A percentile compares a stretch with the other conserved stretches of the same genome.
phyloP scores from a whole-genome alignment of 2,113 vertebrate species.

The Oncorhynchus kisutch region DNA sequence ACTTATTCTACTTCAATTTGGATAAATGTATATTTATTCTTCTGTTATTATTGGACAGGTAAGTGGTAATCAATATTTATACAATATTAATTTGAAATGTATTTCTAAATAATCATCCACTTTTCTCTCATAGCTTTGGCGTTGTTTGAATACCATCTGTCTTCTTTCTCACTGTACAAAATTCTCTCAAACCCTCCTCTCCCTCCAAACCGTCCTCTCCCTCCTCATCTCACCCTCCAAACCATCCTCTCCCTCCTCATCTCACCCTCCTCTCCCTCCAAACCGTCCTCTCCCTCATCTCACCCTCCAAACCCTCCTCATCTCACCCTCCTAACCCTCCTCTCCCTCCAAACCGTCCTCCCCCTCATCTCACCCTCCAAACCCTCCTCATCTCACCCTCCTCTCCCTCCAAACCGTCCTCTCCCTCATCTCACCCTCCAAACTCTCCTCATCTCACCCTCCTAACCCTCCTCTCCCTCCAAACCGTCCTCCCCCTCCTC shows the following conservation, averaged over 20 bases:
- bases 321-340: background rate
- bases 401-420: too few relatives aligned
- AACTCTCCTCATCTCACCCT: background rate
- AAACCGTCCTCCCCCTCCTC: background rate
- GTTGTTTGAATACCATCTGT: background rate
- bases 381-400: background rate
- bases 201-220: background rate
- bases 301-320: background rate
- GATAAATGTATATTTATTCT: slow-evolving; percentile 30
- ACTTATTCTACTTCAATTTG: slow-evolving; percentile 1
- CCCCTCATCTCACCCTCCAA: background rate
- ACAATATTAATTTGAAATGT: background rate
- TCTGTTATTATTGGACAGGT: slow-evolving; percentile 42
- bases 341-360: background rate
- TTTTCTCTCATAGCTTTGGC: background rate
- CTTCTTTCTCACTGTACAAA: background rate
- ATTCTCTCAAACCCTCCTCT: too few relatives aligned
- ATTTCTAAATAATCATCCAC: background rate
- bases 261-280: background rate
- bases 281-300: background rate
- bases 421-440: background rate
- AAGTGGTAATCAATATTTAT: slow-evolving; percentile 28
- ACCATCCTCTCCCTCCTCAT: background rate
- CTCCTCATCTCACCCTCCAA: background rate
- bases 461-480: too few relatives aligned